Conservation (phyloP, 2,888 invertebrate species). For the Drosophila mettleri region DNA sequence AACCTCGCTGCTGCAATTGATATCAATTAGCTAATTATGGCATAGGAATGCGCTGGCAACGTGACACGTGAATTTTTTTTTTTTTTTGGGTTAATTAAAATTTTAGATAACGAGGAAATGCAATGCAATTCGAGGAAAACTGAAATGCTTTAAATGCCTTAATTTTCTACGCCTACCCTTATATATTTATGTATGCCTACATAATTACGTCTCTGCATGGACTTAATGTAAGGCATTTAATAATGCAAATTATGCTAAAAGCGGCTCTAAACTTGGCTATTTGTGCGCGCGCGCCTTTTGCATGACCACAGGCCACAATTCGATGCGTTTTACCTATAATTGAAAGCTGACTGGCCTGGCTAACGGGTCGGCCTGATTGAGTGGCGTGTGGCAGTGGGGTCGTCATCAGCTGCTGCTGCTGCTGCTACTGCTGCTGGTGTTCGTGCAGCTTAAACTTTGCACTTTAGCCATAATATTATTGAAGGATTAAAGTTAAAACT, state of each 20-base stretch:
- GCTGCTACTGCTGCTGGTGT: neutral
- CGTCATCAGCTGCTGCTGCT: constrained; percentile 7
- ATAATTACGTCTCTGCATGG: neutral
- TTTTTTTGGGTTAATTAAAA: neutral
- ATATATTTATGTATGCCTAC: neutral
- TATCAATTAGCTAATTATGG: constrained; percentile 79
- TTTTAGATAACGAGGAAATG: neutral
- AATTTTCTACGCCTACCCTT: constrained; percentile 12
- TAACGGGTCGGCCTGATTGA: neutral
- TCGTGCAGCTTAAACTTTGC: constrained; percentile 66
- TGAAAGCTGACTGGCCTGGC: constrained; percentile 36
- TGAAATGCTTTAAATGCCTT: constrained; percentile 14
- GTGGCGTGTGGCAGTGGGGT: neutral
- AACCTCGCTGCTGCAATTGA: constrained; percentile 44
- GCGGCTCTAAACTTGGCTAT: constrained; percentile 44
- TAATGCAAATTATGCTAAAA: constrained; percentile 56
- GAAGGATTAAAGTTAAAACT: constrained; percentile 80
- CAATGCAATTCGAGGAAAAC: neutral
- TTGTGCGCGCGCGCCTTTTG: constrained; percentile 27
- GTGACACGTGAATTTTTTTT: constrained; percentile 12
- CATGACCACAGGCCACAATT: constrained; percentile 41
- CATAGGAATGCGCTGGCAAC: constrained; percentile 42
- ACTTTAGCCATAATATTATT: constrained; percentile 76
- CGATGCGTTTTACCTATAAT: constrained; percentile 43
- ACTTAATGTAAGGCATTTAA: constrained; percentile 28